These are phyloP conservation scores for Pristionchus japonicus DNA, from an alignment of 2,888 invertebrate species.

Conservation along the genomic window DNA sequence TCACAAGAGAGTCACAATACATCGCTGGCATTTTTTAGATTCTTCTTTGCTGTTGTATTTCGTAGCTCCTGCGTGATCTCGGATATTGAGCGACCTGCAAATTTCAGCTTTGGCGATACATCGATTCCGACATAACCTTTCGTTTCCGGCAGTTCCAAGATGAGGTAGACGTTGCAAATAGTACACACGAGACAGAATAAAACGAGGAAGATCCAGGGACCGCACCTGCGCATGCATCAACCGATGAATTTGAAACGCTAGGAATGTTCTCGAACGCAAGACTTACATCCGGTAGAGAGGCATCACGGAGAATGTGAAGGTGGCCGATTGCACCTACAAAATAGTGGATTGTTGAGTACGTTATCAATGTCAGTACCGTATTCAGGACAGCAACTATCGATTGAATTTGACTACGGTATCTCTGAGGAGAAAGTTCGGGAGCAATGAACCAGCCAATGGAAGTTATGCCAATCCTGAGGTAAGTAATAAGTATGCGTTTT, in stretches of 20 bases:
- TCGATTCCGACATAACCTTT: background rate
- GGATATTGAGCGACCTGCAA: background rate
- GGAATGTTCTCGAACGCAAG: too few species aligned
- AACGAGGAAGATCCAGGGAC: background rate
- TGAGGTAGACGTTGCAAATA: background rate
- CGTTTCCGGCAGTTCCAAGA: background rate
- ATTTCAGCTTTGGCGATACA: too few species aligned
- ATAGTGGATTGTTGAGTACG: too few species aligned
- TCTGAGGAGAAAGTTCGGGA: slow-evolving; percentile 6
- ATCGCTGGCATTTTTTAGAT: too few species aligned
- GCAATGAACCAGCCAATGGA: slow-evolving; percentile 39
- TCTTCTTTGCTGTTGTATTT: background rate
- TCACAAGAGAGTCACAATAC: too few species aligned
- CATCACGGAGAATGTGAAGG: slow-evolving; percentile 4
- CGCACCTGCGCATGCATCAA: background rate
- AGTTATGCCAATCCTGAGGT: background rate
- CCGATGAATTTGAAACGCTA: too few species aligned
- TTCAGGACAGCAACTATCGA: background rate
- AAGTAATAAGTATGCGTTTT: too few species aligned
- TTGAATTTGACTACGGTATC: slow-evolving; percentile 25
- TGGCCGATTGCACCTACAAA: background rate
- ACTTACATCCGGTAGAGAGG: background rate
- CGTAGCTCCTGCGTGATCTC: background rate
- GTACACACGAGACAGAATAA: background rate
- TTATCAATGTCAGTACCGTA: background rate